A percentile compares a stretch with the other conserved stretches of the same genome.
Conservation (phyloP, 2,113 vertebrate species). For the Montifringilla adamsi region DNA sequence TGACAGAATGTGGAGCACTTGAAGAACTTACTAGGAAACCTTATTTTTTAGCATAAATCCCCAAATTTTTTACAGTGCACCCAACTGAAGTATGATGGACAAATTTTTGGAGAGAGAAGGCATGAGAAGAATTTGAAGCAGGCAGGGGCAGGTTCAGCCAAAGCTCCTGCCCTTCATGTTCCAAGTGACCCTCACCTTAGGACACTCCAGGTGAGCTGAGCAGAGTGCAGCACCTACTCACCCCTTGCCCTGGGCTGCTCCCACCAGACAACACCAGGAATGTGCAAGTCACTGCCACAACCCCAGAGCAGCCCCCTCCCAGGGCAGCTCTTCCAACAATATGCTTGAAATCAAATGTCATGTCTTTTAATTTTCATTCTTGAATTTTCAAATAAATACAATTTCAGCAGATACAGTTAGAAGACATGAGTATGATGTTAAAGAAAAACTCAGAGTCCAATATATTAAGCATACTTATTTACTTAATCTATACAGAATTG, state of each 20-base stretch:
- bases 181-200: neutral
- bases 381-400: neutral
- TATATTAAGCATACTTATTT: conserved; percentile 82
- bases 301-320: rapidly evolving
- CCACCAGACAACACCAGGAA: neutral
- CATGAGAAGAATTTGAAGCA: neutral
- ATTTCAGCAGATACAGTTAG: neutral
- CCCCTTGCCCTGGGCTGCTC: rapidly evolving
- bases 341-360: neutral
- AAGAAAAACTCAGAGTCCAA: conserved; percentile 74
- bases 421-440: neutral
- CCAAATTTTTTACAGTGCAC: rapidly evolving
- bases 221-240: neutral
- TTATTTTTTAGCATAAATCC: neutral
- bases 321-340: neutral
- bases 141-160: neutral
- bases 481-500: conserved; percentile 83
- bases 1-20: neutral
- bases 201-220: neutral
- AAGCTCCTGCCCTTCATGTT: neutral
- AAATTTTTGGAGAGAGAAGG: neutral
- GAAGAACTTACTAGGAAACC: neutral
- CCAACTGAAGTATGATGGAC: rapidly evolving
- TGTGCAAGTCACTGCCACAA: rapidly evolving
- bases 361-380: neutral